Base-by-base conservation (phyloP, 2,888 invertebrate genomes). In the Cephus rjabovi region DNA sequence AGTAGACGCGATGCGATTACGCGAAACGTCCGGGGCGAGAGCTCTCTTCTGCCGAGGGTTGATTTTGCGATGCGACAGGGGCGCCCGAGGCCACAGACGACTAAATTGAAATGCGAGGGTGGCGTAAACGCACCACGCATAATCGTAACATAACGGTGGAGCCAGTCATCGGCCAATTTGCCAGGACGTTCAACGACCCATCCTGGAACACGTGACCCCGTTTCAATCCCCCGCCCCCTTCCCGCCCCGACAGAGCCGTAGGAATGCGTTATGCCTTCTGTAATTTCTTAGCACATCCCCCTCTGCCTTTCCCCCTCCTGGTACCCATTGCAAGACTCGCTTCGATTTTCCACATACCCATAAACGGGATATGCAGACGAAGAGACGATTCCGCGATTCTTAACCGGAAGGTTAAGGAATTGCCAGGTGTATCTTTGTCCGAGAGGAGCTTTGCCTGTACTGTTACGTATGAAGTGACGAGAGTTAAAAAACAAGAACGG, bases 111-210 rank as follows among this genome's bases (percentile, higher is more conserved):
- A 31, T 30, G 34, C 71, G 34, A 34, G 71, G 71, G 33, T 34
- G 71, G 12, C 71, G 71, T 71, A 71, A 34, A 34, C 71, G 71
- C 33, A 71, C 71, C 12, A 71, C 71, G 71, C 31, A 71, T 71
- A 71, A 71, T 71, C 71, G 71, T 71, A 71, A 71, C 71, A 31
- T 71, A 33, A 34, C 71, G 31, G 71, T 6, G 12, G 71, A 71
- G 31, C 33, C 71, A 71, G 71, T 71, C 71, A 34, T 71, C 71
- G 71, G 34, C 71, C 71, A 71, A 71, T 71, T 71, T 71, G 71
- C 33, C 71, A 34, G 71, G 31, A 71, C 33, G 71, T 56, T 33
- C 71, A 71, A 71, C 71, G 71, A 71, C 71, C 71, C 12, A 34
- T 31, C 33, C 71, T 31, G 33, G 71, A 1, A 23, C 33, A 15